These are phyloP conservation scores for Andrena trimmerana DNA, from an alignment of 2,888 invertebrate species.

Conservation along the genomic window DNA sequence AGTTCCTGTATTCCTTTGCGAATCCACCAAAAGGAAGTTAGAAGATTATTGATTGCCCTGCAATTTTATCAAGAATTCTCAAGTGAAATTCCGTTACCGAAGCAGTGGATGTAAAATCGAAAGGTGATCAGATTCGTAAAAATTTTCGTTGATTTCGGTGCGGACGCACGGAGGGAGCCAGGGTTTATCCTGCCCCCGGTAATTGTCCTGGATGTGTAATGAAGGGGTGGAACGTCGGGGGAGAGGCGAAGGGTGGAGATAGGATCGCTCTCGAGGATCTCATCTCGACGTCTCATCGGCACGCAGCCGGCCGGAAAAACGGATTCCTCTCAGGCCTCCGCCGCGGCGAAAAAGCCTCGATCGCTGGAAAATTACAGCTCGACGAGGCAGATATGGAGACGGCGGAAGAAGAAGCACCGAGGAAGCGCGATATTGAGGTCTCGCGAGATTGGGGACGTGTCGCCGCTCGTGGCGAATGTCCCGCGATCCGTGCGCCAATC, in stretches of 20 bases:
- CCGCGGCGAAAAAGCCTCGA: conserved; percentile 44
- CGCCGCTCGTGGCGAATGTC: too few relatives aligned
- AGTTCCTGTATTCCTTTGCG: too few relatives aligned
- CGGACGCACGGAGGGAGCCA: not conserved
- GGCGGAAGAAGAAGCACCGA: not conserved
- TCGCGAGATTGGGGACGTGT: not conserved
- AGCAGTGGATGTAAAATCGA: not conserved
- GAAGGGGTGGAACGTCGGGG: not conserved
- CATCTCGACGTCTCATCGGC: conserved; percentile 65
- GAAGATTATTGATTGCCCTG: too few relatives aligned
- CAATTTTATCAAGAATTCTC: too few relatives aligned
- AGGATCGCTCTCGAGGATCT: conserved; percentile 46
- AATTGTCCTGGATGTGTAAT: conserved; percentile 39
- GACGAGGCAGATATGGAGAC: not conserved
- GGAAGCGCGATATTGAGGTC: conserved; percentile 8
- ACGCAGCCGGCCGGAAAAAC: conserved; percentile 60
- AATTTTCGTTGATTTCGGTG: not conserved
- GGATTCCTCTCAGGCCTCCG: conserved; percentile 44
- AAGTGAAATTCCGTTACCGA: too few relatives aligned
- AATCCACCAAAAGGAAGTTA: too few relatives aligned
- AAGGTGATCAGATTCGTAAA: not conserved
- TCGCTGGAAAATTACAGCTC: conserved; percentile 61
- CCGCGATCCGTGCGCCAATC: conserved; percentile 5
- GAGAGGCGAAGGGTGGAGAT: conserved; percentile 9
- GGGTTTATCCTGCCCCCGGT: conserved; percentile 11